Base-by-base conservation (phyloP, 2,797 vertebrate genomes). In the Danio albolineatus region DNA sequence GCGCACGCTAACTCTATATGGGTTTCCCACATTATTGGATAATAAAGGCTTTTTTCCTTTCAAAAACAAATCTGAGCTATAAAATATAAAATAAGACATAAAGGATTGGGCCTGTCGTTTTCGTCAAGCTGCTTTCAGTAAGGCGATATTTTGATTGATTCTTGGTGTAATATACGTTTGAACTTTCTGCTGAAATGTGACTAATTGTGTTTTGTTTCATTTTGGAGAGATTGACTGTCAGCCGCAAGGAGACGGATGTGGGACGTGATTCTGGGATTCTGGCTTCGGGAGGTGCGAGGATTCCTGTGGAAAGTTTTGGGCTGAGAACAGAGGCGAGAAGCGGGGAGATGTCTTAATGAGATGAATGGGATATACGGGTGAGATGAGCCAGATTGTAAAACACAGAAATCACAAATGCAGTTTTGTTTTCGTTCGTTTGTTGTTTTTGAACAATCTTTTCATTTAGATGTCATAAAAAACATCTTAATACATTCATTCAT, bases 321-420 rank as follows among this genome's bases (percentile, higher is more conserved):
- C 17, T 36, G 87, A 89, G 81, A 48, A 86, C 74, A 89, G 85
- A 75, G 80, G 66, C 57, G 49, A 53, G 13, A 79, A 76, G 78
- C 84, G 80, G 78, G 78, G 73, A 73, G 75, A 59, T 56, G 39
- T 70, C 81, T 85, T 89, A 89, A 92, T 85, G 82, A 90, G 84
- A 92, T 86, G 56, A 87, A 90, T 90, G 86, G 85, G 84, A 89
- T 88, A 78, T 69, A 85, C 80, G 62, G 70, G 81, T 59, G 79
- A 79, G 53, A 62, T 49, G 79, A 67, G 7, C 49, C 71, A 70
- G 78, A 65, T 46, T 44, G 16, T 48, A 57, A 48, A 64, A 54
- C 13, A 16, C 54, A 38, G 46, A 70, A 51, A 51, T 51, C 48
- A 51, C 48, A 51, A 10, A 51, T 51, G 48, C 8, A 13, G 10